Base-by-base conservation (phyloP, 2,888 invertebrate genomes). In the Ophion ellenae region DNA sequence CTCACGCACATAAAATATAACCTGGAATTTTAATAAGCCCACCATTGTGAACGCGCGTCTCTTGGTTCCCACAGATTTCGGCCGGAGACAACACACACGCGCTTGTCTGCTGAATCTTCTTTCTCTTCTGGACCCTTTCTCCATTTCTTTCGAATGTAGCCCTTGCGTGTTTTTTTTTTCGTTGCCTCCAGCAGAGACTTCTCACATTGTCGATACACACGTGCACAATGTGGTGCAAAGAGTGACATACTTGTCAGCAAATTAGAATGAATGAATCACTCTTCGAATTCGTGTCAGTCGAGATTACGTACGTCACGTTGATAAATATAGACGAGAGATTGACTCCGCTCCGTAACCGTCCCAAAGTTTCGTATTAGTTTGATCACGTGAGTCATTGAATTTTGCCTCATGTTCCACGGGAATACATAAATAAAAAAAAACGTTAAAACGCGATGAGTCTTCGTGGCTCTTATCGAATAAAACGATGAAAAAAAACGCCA, bases 1-100 rank as follows among this genome's bases (percentile, higher is more conserved):
- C 91, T 89, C 89, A 89, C 90, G 89, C 86, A 88, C 90, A 91
- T 92, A 91, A 92, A 92, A 92, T 92, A 92, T 90, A 91, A 90
- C 88, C 90, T 90, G 92, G 92, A 92, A 92, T 92, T 92, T 92
- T 92, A 92, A 92, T 92, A 92, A 92, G 92, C 90, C 90, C 89
- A 90, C 91, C 91, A 92, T 91, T 92, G 92, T 92, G 89, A 87
- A 76, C 79, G 66, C 90, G 83, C 88, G 89, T 86, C 77, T 86
- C 85, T 88, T 67, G 89, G 90, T 91, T 92, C 91, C 92, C 91
- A 90, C 91, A 90, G 87, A 90, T 90, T 90, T 89, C 89, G 87
- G 87, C 87, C 87, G 83, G 88, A 85, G 91, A 90, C 86, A 88
- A 88, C 89, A 77, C 87, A 87, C 88, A 89, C 84, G 73, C 67